phyloP scores from a whole-genome alignment of 2,888 invertebrate genomes.

The Pammene aurita region DNA sequence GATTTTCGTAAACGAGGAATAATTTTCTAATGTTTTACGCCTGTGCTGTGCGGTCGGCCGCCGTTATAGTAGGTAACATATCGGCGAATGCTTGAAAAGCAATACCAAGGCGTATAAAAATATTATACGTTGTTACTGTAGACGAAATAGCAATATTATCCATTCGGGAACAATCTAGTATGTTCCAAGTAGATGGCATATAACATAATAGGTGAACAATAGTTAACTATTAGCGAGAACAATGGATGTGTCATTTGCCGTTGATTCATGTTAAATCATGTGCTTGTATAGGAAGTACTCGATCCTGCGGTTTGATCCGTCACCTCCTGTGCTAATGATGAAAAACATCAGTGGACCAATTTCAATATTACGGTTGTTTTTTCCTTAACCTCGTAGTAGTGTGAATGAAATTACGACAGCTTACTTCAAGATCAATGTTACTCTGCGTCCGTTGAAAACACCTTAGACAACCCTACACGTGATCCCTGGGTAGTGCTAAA shows the following conservation, averaged over 20 bases:
- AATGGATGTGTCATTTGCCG: slow-evolving; percentile 16
- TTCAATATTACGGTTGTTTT: not conserved
- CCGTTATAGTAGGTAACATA: too few relatives aligned
- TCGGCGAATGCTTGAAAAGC: too few relatives aligned
- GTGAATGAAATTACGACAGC: too few relatives aligned
- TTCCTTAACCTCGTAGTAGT: too few relatives aligned
- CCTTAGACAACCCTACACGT: too few relatives aligned
- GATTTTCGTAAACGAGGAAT: too few relatives aligned
- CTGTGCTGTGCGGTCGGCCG: too few relatives aligned
- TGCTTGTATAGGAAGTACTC: slow-evolving; percentile 2
- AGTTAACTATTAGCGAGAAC: slow-evolving; percentile 7
- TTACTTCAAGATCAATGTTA: too few relatives aligned
- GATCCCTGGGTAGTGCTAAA: too few relatives aligned
- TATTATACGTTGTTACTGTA: not conserved
- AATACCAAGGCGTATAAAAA: too few relatives aligned
- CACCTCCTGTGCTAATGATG: not conserved
- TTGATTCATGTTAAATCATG: slow-evolving; percentile 19
- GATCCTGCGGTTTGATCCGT: slow-evolving; percentile 14
- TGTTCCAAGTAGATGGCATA: not conserved
- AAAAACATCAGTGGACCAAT: not conserved
- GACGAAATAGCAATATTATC: not conserved
- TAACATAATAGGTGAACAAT: slow-evolving; percentile 16
- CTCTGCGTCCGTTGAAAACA: too few relatives aligned
- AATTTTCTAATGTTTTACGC: too few relatives aligned
- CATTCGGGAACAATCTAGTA: not conserved